Base-by-base conservation (phyloP, 1,140 invertebrate species). In the Diplogasteroides magnus region DNA sequence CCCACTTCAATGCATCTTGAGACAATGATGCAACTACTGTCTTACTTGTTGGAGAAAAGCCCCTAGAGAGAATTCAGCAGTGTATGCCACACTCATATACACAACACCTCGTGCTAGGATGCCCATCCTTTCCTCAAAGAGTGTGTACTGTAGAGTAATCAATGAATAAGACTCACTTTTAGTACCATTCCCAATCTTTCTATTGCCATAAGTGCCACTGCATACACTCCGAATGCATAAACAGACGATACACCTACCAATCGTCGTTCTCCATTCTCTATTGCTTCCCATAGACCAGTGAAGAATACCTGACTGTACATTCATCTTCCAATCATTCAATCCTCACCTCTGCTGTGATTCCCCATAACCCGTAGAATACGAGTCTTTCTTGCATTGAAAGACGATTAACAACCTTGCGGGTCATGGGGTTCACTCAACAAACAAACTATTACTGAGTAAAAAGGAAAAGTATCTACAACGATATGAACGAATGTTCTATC, bases 301-400 rank as follows among this genome's bases (percentile, higher is more conserved):
- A 68, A 68, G 31, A 48, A 68, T 11, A 68, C 58, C 66, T 67
- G 15, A 56, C 15, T 23, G 15, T 19, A 56, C 23, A 23, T 15
- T 56, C 15, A 56, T 19, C 15, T 0, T 19, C 23, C 55, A 56
- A 56, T 0, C 15, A 56, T 56, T 15, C 15, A 75, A 87, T 87
- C 75, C 85, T 85, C 2, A 87, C 83, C 79, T 87, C 86, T 56
- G 83, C 83, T 23, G 85, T 83, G 77, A 85, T 86, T 31, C 86
- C 86, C 78, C 87, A 86, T 15, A 87, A 82, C 3, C 84, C 86
- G 77, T 87, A 87, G 61, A 87, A 83, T 72, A 86, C 86, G 19
- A 87, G 82, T 60, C 85, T 77, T 31, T 76, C 77, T 27, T 67
- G 58, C 19, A 48, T 6, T 6, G 37, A 48, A 48, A 48, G 37